phyloP scores from a whole-genome alignment of 2,888 invertebrate species.

The Biston betularia region DNA sequence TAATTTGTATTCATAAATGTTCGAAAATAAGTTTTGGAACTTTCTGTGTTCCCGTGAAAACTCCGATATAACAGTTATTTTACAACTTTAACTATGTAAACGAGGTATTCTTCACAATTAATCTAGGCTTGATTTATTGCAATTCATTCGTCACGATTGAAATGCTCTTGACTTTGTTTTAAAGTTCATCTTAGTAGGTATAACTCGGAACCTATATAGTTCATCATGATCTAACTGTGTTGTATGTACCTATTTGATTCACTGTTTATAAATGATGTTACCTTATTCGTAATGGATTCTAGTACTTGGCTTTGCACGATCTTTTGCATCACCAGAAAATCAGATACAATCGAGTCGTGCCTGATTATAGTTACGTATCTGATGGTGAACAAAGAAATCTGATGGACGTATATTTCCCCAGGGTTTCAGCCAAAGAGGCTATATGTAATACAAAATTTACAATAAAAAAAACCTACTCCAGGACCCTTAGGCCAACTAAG shows the following conservation, averaged over 20 bases:
- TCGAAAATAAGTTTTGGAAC: too few relatives aligned
- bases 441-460: too few relatives aligned
- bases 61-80: neutral
- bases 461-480: too few relatives aligned
- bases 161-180: slow-evolving; percentile 36
- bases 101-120: neutral
- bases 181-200: slow-evolving; percentile 27
- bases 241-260: slow-evolving; percentile 3
- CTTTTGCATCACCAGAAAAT: slow-evolving; percentile 28
- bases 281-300: slow-evolving; percentile 15
- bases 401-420: neutral
- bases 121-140: slow-evolving; percentile 31
- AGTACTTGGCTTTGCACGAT: slow-evolving; percentile 26
- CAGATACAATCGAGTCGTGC: slow-evolving; percentile 12
- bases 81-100: neutral
- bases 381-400: slow-evolving; percentile 1
- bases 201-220: slow-evolving; percentile 21
- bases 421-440: neutral
- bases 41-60: too few relatives aligned
- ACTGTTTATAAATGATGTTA: slow-evolving; percentile 5
- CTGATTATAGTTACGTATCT: slow-evolving; percentile 2
- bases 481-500: too few relatives aligned
- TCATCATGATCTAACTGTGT: slow-evolving; percentile 1
- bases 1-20: too few relatives aligned
- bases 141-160: slow-evolving; percentile 35